A percentile compares a stretch with the other conserved stretches of the same genome.
Evolutionary conservation across 2,888 invertebrate species (phyloP).

Genomic region (Rhyacophila evoluta): DNA sequence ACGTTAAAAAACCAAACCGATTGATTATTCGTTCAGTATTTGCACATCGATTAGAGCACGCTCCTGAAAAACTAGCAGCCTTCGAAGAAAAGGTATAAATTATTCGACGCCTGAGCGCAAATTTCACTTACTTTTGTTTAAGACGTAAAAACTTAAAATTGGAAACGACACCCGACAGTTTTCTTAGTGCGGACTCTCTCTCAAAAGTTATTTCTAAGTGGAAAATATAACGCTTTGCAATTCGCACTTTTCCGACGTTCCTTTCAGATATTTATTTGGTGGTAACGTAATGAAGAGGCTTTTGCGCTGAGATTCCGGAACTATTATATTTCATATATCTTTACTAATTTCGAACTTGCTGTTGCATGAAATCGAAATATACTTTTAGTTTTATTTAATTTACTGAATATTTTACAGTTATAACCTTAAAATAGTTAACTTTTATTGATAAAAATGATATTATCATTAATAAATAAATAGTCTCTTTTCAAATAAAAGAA

Average conservation of each 20-base stretch:
- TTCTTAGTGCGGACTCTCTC: neutral
- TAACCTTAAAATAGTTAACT: too few relatives aligned
- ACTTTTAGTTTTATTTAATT: too few relatives aligned
- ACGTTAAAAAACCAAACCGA: neutral
- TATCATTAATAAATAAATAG: too few relatives aligned
- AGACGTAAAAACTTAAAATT: slow-evolving; percentile 24
- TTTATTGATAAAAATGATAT: too few relatives aligned
- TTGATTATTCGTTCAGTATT: slow-evolving; percentile 22
- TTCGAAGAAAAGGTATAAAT: slow-evolving; percentile 17
- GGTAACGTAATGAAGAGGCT: slow-evolving; percentile 9
- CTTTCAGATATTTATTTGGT: neutral
- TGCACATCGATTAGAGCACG: neutral
- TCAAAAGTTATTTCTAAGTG: slow-evolving; percentile 21
- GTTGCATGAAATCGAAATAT: too few relatives aligned
- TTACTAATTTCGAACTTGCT: too few relatives aligned
- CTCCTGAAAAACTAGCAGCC: neutral
- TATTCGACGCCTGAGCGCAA: neutral
- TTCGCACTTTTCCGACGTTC: neutral
- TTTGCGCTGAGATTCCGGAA: neutral
- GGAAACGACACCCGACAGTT: neutral
- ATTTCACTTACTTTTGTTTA: slow-evolving; percentile 12
- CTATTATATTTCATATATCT: too few relatives aligned
- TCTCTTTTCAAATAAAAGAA: too few relatives aligned
- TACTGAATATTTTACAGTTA: too few relatives aligned
- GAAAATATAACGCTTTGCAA: neutral